These are phyloP conservation scores for Hycleus cichorii DNA, from an alignment of 1,140 invertebrate species.

Conservation along the genomic window DNA sequence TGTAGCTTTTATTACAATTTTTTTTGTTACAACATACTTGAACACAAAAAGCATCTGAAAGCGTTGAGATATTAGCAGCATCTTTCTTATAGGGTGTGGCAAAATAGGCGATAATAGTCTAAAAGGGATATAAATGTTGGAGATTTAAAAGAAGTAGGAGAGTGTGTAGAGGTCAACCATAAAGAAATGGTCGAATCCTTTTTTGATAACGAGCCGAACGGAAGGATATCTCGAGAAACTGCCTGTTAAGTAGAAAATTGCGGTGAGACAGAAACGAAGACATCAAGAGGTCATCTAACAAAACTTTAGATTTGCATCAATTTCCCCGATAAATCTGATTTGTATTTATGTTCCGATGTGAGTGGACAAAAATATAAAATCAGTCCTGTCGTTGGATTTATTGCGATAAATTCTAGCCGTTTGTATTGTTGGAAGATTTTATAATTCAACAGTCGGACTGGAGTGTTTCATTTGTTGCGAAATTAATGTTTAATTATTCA, in stretches of 20 bases:
- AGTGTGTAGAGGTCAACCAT: constrained; percentile 25
- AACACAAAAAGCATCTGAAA: constrained; percentile 1
- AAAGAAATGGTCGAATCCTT: constrained; percentile 27
- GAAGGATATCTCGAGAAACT: constrained; percentile 17
- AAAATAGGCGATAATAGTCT: constrained; percentile 30
- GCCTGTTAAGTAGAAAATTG: neutral
- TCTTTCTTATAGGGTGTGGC: constrained; percentile 14
- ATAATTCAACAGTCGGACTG: too few relatives aligned
- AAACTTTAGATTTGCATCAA: constrained; percentile 8
- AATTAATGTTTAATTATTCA: too few relatives aligned
- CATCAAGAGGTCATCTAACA: constrained; percentile 1
- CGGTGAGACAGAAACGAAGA: constrained; percentile 8
- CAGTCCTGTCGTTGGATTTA: too few relatives aligned
- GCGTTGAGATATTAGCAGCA: constrained; percentile 25
- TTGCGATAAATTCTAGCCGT: too few relatives aligned
- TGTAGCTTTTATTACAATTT: neutral
- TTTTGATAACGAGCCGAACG: constrained; percentile 25
- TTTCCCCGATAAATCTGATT: too few relatives aligned
- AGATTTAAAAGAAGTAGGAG: constrained; percentile 24
- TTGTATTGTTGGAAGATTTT: too few relatives aligned
- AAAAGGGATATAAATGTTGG: constrained; percentile 29
- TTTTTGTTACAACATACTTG: neutral
- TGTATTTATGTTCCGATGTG: too few relatives aligned
- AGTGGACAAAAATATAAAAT: too few relatives aligned
- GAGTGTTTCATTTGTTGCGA: too few relatives aligned